Conservation (phyloP, 2,888 invertebrate species). For the Zhengitettix transpicula region DNA sequence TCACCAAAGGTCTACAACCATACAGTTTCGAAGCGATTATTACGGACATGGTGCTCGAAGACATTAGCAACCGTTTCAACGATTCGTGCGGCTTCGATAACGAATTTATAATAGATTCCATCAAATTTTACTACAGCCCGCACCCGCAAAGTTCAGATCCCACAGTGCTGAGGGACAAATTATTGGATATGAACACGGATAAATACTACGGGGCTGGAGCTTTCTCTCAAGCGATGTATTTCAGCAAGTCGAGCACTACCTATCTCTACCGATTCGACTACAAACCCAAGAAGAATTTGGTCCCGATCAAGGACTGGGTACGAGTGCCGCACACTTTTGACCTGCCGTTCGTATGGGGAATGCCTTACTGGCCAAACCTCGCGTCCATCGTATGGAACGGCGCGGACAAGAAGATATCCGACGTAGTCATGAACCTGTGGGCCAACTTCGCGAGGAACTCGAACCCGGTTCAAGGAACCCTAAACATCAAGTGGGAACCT, state of each 20-base stretch:
- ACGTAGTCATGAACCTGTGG: constrained; percentile 67
- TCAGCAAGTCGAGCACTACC: constrained; percentile 17
- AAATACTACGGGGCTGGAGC: constrained; percentile 57
- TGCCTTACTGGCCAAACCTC: constrained; percentile 51
- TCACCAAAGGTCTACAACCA: constrained; percentile 30
- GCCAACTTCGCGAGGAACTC: constrained; percentile 60
- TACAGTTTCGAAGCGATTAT: background rate
- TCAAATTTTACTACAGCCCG: constrained; percentile 59
- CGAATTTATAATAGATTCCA: constrained; percentile 40
- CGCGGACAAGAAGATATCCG: constrained; percentile 60
- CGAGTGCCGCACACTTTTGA: constrained; percentile 69
- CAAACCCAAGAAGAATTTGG: constrained; percentile 16
- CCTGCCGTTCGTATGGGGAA: constrained; percentile 64
- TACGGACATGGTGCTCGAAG: background rate
- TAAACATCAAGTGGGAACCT: constrained; percentile 58
- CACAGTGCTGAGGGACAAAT: constrained; percentile 41
- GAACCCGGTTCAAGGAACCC: constrained; percentile 44
- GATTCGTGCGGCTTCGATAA: constrained; percentile 29
- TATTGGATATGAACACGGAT: constrained; percentile 57
- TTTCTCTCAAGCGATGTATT: constrained; percentile 28
- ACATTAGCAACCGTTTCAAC: constrained; percentile 29
- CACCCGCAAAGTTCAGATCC: constrained; percentile 44
- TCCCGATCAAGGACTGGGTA: constrained; percentile 56
- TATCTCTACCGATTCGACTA: constrained; percentile 61
- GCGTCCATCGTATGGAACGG: constrained; percentile 46